Evolutionary conservation across 37 sponge, comb jelly and placozoan genomes (phyloP), one percentile per base, ranked within the genome.

Genomic region (Crambe crambe): DNA sequence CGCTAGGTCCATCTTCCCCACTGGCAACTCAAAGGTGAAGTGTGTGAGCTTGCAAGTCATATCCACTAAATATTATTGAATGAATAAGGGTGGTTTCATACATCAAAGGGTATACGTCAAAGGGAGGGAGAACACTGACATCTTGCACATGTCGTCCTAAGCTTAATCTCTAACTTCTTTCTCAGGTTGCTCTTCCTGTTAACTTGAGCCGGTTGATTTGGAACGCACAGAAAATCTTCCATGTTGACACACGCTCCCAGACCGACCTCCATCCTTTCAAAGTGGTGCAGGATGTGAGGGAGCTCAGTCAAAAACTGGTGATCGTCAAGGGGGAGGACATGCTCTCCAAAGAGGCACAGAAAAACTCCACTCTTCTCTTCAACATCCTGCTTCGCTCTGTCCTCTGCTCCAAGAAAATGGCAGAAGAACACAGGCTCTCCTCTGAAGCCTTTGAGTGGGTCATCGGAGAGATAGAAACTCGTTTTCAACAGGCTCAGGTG

Each of bases 401-500:
- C 0, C 91, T 99, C 42, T 90, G 93, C 75, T 66, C 93, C 0
- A 77, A 80, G 57, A 79, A 89, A 38, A 87, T 99, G 39, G 82
- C 93, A 0, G 92, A 95, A 67, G 97, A 94, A 36, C 94, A 97
- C 90, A 90, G 82, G 54, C 89, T 99, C 51, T 68, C 93, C 2
- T 54, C 73, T 2, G 93, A 97, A 74, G 97, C 99, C 20, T 99
- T 99, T 80, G 99, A 99, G 79, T 99, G 99, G 99, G 69, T 99
- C 0, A 68, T 99, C 25, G 99, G 99, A 61, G 99, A 99, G 72
- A 88, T 99, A 34, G 97, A 94, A 78, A 78, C 90, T 35, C 86
- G 85, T 51, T 99, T 99, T 83, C 87, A 94, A 68, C 89, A 92
- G 41, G 85, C 97, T n/a, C 92, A 96, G 89, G 99, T 89, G 26